These are phyloP conservation scores for Oryzias celebensis DNA, from an alignment of 2,113 vertebrate species.

Conservation along the genomic window DNA sequence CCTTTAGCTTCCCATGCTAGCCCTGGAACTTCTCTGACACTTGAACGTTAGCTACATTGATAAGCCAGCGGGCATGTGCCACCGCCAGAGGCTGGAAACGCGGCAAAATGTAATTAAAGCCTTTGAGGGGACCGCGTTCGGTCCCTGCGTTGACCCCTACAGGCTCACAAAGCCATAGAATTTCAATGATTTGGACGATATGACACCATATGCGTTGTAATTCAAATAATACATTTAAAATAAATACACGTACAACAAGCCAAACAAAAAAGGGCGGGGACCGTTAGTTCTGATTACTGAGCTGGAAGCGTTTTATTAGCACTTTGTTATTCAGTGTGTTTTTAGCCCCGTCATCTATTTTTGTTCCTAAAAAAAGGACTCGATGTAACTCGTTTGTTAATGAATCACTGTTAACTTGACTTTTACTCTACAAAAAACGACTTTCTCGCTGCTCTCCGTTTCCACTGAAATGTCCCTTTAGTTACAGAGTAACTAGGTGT, in stretches of 20 bases:
- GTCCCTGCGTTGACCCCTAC: too few species aligned
- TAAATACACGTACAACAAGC: too few species aligned
- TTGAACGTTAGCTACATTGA: slow-evolving; percentile 28
- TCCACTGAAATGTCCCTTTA: not conserved
- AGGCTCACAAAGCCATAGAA: too few species aligned
- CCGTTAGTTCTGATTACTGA: too few species aligned
- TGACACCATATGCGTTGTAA: too few species aligned
- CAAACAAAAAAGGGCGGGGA: too few species aligned
- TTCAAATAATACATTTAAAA: too few species aligned
- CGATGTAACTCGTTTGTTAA: too few species aligned
- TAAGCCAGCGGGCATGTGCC: slow-evolving; percentile 15
- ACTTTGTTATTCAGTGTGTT: not conserved
- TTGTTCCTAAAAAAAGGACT: too few species aligned
- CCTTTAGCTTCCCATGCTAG: slow-evolving; percentile 34
- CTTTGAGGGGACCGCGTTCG: too few species aligned
- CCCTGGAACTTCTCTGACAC: slow-evolving; percentile 34
- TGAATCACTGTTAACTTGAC: not conserved
- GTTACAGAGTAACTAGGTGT: slow-evolving; percentile 4
- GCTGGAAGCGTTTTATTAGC: not conserved
- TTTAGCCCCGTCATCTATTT: not conserved
- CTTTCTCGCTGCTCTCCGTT: not conserved
- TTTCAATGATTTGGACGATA: too few species aligned
- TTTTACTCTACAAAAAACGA: not conserved
- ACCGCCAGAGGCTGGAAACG: slow-evolving; percentile 32
- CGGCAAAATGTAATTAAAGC: not conserved